A percentile compares a stretch with the other conserved stretches of the same genome.
Conservation (phyloP, 2,797 vertebrate genomes). For the Thamnophis elegans region DNA sequence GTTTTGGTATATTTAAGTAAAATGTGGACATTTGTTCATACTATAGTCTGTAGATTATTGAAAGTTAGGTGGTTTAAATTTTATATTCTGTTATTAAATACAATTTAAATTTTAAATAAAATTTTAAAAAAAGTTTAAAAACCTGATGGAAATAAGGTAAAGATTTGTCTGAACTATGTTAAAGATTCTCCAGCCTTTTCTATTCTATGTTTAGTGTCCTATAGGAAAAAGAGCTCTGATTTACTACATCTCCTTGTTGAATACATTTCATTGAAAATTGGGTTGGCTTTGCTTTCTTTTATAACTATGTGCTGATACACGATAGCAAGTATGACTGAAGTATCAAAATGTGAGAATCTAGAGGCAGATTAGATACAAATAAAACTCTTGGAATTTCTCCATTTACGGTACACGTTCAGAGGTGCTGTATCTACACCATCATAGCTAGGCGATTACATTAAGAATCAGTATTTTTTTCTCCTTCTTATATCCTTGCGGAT, state of each 20-base stretch:
- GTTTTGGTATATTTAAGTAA: neutral
- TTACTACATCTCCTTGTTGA: neutral
- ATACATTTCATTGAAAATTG: neutral
- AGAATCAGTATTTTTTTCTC: neutral
- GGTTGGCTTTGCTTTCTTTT: neutral
- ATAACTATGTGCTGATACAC: neutral
- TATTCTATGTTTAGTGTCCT: neutral
- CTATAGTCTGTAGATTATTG: neutral
- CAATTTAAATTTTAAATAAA: no score
- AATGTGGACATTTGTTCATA: neutral
- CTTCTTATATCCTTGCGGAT: neutral
- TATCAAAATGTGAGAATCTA: neutral
- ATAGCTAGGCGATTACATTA: neutral
- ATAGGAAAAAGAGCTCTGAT: neutral
- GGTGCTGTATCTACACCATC: neutral
- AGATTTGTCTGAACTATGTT: neutral
- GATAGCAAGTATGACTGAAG: neutral
- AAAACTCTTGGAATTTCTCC: neutral
- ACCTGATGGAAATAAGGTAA: neutral
- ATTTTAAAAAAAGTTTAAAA: neutral
- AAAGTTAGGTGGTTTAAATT: neutral
- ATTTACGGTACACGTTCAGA: neutral
- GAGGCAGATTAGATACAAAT: neutral
- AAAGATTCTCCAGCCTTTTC: neutral
- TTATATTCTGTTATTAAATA: neutral